Base-by-base conservation (phyloP, 2,888 invertebrate genomes). In the Loripinus fragilis region DNA sequence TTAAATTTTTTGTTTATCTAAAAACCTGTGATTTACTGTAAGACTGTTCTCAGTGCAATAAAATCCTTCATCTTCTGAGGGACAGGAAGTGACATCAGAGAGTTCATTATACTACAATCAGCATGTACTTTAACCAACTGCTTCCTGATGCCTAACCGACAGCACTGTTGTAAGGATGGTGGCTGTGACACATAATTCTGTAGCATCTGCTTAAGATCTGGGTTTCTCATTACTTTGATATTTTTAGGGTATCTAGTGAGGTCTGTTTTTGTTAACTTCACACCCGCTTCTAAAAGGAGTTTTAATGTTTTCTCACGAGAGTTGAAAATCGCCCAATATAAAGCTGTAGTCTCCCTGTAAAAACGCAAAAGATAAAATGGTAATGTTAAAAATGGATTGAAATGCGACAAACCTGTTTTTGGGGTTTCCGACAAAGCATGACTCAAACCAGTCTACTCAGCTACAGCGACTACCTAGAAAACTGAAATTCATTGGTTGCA, bases 301-400 rank as follows among this genome's bases (percentile, higher is more conserved):
- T 74, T 74, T 25, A 88, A 75, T 3, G 81, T 80, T 45, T 66
- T 74, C 50, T 83, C 80, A 20, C 87, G 76, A 30, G 83, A 83
- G 79, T 87, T 89, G 73, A 87, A 87, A 28, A 89, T 82, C n/a
- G 89, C 85, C 89, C 89, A 89, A 80, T 89, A 89, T 66, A 89
- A 33, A 10, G 89, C 85, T 25, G 83, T 82, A 7, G 86, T 86
- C 30, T 81, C 83, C 45, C 89, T 89, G 75, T 12, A 81, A 23
- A 52, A 25, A 52, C 23, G 5, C 2, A 45, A 45, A 45, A 45
- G 2, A 20, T 15, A 45, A n/a, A n/a, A n/a, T n/a, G n/a, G n/a
- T n/a, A n/a, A n/a, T 41, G n/a, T n/a, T n/a, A n/a, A n/a, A n/a
- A n/a, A n/a, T n/a, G n/a, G n/a, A n/a, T n/a, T n/a, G n/a, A n/a